Base-by-base conservation (phyloP, 2,888 invertebrate species). In the Parnassius mnemosyne region DNA sequence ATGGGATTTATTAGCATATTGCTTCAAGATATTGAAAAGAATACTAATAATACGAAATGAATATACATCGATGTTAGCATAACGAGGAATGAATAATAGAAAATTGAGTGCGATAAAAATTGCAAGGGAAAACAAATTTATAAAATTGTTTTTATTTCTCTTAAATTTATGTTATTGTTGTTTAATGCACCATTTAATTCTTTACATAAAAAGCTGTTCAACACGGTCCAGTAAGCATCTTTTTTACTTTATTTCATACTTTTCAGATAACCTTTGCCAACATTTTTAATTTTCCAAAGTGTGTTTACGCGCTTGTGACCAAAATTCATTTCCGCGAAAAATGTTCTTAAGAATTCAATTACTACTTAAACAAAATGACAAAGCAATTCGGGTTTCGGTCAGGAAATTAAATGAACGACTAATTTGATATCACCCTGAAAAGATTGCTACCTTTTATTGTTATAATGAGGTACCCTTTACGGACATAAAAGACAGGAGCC, bases 1-100 rank as follows among this genome's bases (percentile, higher is more conserved):
- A 88, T 89, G 74, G 83, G 88, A 89, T 89, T 90, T 91, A 89
- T 87, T 87, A 89, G 88, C 87, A 87, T 88, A 89, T 87, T 78
- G 77, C 79, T 70, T 70, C 76, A 75, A 82, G 81, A 82, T 88
- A 89, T 89, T 84, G 88, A 81, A 82, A 81, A 78, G 72, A 78
- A 80, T 66, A 80, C 75, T 74, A 76, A 73, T 73, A 76, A 79
- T 76, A 73, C 71, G 69, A 75, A 75, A 77, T 75, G 76, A 79
- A 79, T 74, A 69, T 71, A 71, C 72, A 41, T 50, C 57, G 55
- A 63, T 62, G 46, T 53, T 41, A 50, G 51, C 43, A 43, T 46
- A 16, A 42, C 57, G 44, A 46, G n/a, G 12, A 42, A 51, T 20
- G 57, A 47, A 52, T 53, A 60, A 44, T 53, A 57, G 44, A 59